Evolutionary conservation across 2,888 invertebrate genomes (phyloP).

Genomic region (Hybos culiciformis): DNA sequence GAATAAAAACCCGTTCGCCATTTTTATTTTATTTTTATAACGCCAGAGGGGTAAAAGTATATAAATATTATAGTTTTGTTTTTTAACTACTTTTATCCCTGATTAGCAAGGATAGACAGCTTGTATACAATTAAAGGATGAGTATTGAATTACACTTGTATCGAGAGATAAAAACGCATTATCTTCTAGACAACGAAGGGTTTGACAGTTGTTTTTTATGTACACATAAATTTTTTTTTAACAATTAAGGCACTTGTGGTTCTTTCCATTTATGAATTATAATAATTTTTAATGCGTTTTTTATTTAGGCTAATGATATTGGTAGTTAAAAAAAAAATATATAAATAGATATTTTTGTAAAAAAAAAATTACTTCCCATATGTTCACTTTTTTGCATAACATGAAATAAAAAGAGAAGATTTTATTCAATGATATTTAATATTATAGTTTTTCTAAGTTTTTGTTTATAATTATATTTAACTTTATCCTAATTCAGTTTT

Average conservation of each 20-base stretch:
- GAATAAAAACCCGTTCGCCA: no score
- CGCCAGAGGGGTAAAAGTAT: no score
- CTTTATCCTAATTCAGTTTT: no score
- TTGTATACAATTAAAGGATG: not conserved
- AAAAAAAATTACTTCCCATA: not conserved
- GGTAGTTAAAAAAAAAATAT: not conserved
- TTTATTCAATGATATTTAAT: not conserved
- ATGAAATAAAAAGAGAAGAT: not conserved
- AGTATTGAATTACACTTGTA: conserved; percentile 10
- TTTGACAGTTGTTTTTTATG: no score
- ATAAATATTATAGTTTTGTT: conserved; percentile 5
- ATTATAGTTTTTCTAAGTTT: no score
- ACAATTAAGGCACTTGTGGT: not conserved
- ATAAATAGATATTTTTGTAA: not conserved
- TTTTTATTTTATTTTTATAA: no score
- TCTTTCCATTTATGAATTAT: not conserved
- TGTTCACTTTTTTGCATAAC: not conserved
- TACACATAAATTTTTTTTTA: not conserved
- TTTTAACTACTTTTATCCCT: conserved; percentile 5
- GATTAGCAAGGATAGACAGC: not conserved
- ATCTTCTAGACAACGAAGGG: no score
- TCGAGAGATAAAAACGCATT: not conserved
- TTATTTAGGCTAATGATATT: not conserved
- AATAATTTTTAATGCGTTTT: no score
- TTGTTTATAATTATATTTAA: no score